Evolutionary conservation across 2,113 vertebrate genomes (phyloP).

Genomic region (Monopterus albus): DNA sequence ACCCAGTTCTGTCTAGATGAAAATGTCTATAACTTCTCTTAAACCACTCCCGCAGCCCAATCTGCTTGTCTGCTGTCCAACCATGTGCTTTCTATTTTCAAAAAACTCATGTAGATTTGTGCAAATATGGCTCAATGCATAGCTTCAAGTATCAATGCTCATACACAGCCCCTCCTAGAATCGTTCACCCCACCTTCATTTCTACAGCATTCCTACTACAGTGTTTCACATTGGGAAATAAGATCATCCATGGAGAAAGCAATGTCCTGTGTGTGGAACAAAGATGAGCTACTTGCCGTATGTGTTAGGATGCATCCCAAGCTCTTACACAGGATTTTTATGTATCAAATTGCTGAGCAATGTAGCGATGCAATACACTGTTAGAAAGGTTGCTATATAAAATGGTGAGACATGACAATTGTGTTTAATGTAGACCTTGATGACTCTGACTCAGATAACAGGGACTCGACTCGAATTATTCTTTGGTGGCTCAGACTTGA

Average conservation of each 20-base stretch:
- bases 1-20: neutral
- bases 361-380: no score
- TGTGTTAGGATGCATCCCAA: neutral
- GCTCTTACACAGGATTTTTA: neutral
- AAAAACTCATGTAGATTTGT: neutral
- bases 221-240: neutral
- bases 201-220: neutral
- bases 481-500: no score
- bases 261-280: neutral
- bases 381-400: no score
- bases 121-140: neutral
- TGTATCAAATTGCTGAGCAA: no score
- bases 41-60: neutral
- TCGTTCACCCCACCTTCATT: neutral
- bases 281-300: neutral
- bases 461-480: no score
- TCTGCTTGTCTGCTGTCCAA: neutral
- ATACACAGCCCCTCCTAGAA: neutral
- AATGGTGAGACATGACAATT: no score
- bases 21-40: neutral
- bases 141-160: neutral
- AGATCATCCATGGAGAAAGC: neutral
- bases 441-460: no score
- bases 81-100: neutral
- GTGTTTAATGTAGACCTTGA: no score